Evolutionary conservation across 2,113 vertebrate species (phyloP), one percentile per base, ranked within the genome.

Genomic region (Varanus salvator): DNA sequence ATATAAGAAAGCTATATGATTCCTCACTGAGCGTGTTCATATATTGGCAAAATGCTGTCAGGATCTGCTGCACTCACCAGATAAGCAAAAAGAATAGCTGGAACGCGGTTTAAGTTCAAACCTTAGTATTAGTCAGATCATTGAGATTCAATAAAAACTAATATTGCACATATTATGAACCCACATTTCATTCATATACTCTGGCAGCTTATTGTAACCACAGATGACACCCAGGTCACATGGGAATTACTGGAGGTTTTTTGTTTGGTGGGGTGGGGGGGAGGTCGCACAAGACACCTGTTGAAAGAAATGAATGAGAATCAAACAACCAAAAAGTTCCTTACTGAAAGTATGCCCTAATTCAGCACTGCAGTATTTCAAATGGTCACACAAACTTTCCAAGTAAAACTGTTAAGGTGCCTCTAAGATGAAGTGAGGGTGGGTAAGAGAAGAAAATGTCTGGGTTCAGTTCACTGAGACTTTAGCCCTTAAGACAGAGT

Each of bases 171-270:
- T 80, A 71, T 57, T 71, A 69, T 23, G 76, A 48, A 23, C 77
- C 86, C 48, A 88, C 64, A 81, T 81, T 88, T 81, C 29, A 88
- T 80, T 88, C 66, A 57, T 57, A 57, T 75, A 75, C 52, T 52
- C 50, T 29, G 21, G 44, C 64, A 81, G 21, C n/a, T 81, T 81
- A 54, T 25, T 80, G 60, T 87, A 34, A 52, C 60, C 23, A 31
- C 34, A 25, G 60, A 52, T n/a, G 8, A 69, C 77, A 87, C 44
- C 76, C 69, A 75, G 50, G 64, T 88, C 64, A 71, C 50, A 52
- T 54, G 66, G 52, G 12, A 80, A 71, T 4, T 69, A 50, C n/a
- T 38, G 50, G 11, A 88, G 50, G 64, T 80, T 87, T 87, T 66
- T 54, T 31, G 69, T 44, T 44, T 44, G 38, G 38, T 44, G 38